Evolutionary conservation across 2,888 invertebrate genomes (phyloP), one percentile per base, ranked within the genome.

Genomic region (Drosophila affinis): DNA sequence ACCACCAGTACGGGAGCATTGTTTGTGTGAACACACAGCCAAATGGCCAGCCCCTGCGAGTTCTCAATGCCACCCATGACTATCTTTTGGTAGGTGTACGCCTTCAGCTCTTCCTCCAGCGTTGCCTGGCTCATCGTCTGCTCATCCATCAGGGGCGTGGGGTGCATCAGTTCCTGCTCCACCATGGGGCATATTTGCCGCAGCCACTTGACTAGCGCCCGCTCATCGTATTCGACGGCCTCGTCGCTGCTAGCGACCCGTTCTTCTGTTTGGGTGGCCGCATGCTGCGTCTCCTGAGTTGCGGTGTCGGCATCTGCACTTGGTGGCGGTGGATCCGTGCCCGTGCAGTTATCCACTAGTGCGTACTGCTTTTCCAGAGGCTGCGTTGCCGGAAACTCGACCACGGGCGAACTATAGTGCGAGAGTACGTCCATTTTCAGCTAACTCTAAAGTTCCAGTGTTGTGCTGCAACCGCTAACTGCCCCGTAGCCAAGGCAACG

Each of bases 331-430:
- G 89, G 79, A 76, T 91, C 91, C 0, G 91, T 92, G 39, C 81
- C 87, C 1, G 88, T 90, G 53, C 89, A 89, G 52, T 81, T 86
- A 32, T 90, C 82, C 7, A 91, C 90, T 29, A 90, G 79, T 10
- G 89, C 88, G 51, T 89, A 90, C 39, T 85, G 79, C 68, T 91
- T 93, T 72, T 92, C 92, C 9, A 90, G 79, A 65, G 90, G 91
- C 89, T 92, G 92, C 39, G 91, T 91, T 0, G 93, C 92, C 59
- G 91, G 92, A 86, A 93, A 93, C 56, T 93, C 93, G 21, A 93
- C 91, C 61, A 93, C 91, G 47, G 92, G 92, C 12, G 92, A 92
- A 32, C 91, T 92, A 79, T 91, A 92, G 61, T 92, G 91, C 46
- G 90, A 91, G 67, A 93, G 92, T 82, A 93, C 93, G 55, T 91